Evolutionary conservation across 2,797 vertebrate genomes (phyloP).

Genomic region (Galagoides demidoff): DNA sequence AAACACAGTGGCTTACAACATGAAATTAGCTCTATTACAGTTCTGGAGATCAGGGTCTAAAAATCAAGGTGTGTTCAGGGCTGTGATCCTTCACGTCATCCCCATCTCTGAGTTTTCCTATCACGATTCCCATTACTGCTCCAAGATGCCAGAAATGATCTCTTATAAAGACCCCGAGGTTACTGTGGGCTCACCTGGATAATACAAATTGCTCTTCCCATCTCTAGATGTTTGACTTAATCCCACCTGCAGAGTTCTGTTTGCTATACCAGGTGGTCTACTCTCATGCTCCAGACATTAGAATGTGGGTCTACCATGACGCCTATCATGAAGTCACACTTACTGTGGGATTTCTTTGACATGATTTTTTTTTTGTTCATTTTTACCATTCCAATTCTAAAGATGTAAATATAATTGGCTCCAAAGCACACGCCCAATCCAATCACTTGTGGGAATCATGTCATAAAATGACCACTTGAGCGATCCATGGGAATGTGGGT

Average conservation of each 20-base stretch:
- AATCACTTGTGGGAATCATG: background rate
- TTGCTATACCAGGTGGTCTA: rapidly evolving
- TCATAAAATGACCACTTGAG: background rate
- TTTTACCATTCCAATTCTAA: background rate
- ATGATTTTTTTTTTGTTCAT: background rate
- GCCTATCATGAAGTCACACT: background rate
- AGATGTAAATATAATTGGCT: background rate
- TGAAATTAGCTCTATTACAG: background rate
- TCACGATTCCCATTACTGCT: rapidly evolving
- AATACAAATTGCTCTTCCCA: rapidly evolving
- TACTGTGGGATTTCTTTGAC: background rate
- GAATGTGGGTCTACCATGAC: rapidly evolving
- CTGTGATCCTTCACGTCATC: rapidly evolving
- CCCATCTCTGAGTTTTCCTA: rapidly evolving
- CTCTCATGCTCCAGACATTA: background rate
- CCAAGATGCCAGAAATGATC: rapidly evolving
- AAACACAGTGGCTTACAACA: background rate
- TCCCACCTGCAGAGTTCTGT: background rate
- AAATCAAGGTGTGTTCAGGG: rapidly evolving
- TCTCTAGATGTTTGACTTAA: background rate
- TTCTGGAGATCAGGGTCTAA: background rate
- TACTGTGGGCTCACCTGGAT: background rate
- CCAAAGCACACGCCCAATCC: background rate
- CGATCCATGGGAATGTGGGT: background rate
- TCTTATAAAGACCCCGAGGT: rapidly evolving